Base-by-base conservation (phyloP, 2,113 vertebrate genomes). In the Mastomys coucha region DNA sequence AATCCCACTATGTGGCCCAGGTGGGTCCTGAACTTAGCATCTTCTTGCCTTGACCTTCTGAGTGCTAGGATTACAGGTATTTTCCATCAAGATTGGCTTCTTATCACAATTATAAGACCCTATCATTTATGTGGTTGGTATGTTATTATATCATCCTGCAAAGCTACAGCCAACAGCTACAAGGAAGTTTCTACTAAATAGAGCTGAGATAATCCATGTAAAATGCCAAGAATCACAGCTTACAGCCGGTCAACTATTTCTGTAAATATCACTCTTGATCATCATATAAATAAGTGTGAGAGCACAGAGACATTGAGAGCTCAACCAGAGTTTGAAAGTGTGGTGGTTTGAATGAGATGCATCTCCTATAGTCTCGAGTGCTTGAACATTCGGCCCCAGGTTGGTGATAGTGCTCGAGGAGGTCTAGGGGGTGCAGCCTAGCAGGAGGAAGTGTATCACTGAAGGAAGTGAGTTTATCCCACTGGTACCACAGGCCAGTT, bases 231-330 rank as follows among this genome's bases (percentile, higher is more conserved):
- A 92, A 80, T 6, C n/a, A 0, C 84, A 88, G 67, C n/a, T 58
- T 14, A 89, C 4, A 60, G 0, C 26, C 20, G 53, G 8, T 7
- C 82, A 82, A 20, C 58, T 58, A 58, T 42, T 82, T 1, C 42
- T 93, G 53, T 89, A 19, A 22, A n/a, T 75, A n/a, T 51, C n/a
- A 77, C 56, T 94, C 77, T 94, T 49, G 39, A 53, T 86, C 36
- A 56, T 84, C 58, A 72, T 20, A 87, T 76, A 45, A 8, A 80
- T 80, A 11, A 94, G 4, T 69, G 58, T 20, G 89, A 12, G 26
- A 63, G 45, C 42, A 95, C 33, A 88, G 77, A 90, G 63, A 69
- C 28, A 14, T 2, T 77, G 60, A 88, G 16, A 65, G 24, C 2
- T 36, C 82, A 20, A 70, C 58, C 60, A 28, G 42, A 11, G 42